Evolutionary conservation across 1,140 invertebrate species (phyloP).

Genomic region (Diplogasteroides magnus): DNA sequence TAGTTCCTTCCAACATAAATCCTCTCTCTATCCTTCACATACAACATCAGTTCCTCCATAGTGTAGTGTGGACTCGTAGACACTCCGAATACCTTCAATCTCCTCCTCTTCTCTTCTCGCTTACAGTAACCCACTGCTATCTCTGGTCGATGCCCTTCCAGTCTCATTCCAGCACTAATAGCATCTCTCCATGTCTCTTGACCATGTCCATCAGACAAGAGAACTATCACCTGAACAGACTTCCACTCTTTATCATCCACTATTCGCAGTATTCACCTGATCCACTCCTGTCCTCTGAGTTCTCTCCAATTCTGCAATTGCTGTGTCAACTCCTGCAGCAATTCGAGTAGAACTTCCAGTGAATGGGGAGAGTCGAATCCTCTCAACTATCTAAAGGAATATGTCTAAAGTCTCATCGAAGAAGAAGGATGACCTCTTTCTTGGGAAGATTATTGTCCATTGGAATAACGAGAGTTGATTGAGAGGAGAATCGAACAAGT

Average conservation of each 20-base stretch:
- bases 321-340: neutral
- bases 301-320: neutral
- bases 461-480: neutral
- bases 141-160: neutral
- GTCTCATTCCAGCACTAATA: neutral
- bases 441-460: neutral
- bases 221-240: neutral
- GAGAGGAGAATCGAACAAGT: neutral
- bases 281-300: neutral
- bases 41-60: neutral
- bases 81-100: neutral
- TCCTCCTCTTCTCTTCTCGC: neutral
- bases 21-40: neutral
- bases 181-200: neutral
- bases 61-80: neutral
- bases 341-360: neutral
- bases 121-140: neutral
- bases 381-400: neutral
- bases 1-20: neutral
- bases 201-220: neutral
- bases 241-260: neutral
- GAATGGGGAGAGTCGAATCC: neutral
- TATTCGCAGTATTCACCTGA: neutral
- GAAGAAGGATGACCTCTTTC: too few species aligned
- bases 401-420: too few species aligned